phyloP scores from a whole-genome alignment of 2,797 vertebrate species.

The Eulemur rubriventer region DNA sequence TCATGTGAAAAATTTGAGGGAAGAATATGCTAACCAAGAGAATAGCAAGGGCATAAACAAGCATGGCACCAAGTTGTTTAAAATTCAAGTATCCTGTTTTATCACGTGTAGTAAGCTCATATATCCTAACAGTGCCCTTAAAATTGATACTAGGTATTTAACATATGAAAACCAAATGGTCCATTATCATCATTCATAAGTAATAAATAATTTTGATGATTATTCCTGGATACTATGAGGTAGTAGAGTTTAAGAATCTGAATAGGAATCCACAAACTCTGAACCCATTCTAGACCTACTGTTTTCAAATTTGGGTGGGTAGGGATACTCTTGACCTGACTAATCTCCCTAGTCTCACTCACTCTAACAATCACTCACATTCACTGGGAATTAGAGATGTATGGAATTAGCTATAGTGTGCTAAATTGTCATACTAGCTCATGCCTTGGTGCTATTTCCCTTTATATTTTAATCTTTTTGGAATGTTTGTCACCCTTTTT shows the following conservation, averaged over 20 bases:
- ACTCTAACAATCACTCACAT: background rate
- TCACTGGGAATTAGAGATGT: background rate
- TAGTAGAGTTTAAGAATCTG: background rate
- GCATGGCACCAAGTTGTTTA: background rate
- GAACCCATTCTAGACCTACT: background rate
- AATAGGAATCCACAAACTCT: background rate
- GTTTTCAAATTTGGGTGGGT: background rate
- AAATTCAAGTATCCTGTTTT: background rate
- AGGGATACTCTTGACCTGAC: background rate
- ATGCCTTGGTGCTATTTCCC: background rate
- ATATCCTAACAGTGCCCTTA: background rate
- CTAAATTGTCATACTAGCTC: background rate
- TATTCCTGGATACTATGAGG: background rate
- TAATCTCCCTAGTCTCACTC: background rate
- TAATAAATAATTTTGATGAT: background rate
- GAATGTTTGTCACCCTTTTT: background rate
- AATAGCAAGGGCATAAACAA: background rate
- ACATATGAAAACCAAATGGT: background rate
- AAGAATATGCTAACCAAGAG: background rate
- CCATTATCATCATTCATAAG: background rate
- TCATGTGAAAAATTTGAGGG: background rate
- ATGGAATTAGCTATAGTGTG: background rate
- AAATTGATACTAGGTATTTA: background rate
- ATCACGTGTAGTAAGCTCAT: background rate
- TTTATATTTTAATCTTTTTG: background rate